Conservation (phyloP, 64 coral and sea anemone species). For the Pocillopora verrucosa region DNA sequence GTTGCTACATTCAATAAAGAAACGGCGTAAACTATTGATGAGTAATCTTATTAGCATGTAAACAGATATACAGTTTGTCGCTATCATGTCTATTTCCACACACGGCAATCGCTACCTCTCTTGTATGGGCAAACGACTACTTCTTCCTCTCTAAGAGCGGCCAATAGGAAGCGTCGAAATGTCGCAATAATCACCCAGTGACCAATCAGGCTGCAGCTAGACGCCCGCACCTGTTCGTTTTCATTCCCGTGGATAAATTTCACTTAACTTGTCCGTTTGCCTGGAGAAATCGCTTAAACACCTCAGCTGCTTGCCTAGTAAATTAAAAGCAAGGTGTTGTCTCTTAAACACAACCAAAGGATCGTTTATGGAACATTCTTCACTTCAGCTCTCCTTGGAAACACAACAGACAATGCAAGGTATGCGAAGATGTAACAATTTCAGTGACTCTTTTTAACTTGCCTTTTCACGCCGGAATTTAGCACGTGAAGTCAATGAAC, state of each 20-base stretch:
- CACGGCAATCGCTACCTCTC: conserved; percentile 22
- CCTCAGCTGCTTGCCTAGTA: conserved; percentile 8
- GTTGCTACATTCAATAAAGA: not conserved
- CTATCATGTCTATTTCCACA: conserved; percentile 1
- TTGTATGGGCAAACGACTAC: not conserved
- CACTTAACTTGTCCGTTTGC: conserved; percentile 36
- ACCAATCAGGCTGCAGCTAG: conserved; percentile 7
- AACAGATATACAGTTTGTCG: not conserved
- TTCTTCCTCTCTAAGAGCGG: not conserved
- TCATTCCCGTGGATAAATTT: conserved; percentile 38
- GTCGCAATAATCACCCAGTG: not conserved
- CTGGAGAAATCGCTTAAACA: conserved; percentile 34
- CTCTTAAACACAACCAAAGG: not conserved
- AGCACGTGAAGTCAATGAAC: conserved; percentile 13
- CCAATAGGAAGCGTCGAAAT: not conserved
- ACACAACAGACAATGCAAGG: conserved; percentile 20
- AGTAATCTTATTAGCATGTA: not conserved
- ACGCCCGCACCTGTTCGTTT: conserved; percentile 21
- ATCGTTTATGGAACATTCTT: not conserved
- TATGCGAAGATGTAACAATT: not conserved
- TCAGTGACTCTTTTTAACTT: not conserved
- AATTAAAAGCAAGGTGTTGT: conserved; percentile 23
- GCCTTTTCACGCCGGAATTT: conserved; percentile 3
- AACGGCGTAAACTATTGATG: not conserved
- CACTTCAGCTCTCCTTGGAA: not conserved